Base-by-base conservation (phyloP, 2,113 vertebrate genomes). In the Chaetops frenatus region DNA sequence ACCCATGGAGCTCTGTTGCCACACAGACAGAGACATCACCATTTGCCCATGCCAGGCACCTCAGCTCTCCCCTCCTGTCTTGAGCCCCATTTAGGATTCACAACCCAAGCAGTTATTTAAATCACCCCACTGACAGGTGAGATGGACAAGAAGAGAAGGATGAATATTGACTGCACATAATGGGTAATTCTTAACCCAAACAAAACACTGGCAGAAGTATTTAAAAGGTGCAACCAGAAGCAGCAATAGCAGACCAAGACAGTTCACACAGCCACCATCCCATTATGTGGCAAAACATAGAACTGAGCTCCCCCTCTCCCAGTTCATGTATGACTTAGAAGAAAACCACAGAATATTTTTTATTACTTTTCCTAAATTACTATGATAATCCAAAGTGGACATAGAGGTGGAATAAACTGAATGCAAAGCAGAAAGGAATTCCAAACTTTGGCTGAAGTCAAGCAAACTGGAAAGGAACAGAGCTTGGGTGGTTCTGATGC, bases 91-190 rank as follows among this genome's bases (percentile, higher is more conserved):
- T 40, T 85, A 57, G 73, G 48, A 93, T 74, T 94, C 70, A 67
- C 57, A 90, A 28, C 44, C 31, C 74, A 47, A 47, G 35, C 56
- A 70, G 51, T 15, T 71, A 29, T 66, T 91, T 62, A 71, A 79
- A 86, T 70, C 54, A 64, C 54, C 64, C 64, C 44, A 12, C 40
- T 61, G 94, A 91, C 73, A 80, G 65, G 53, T 29, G 62, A 66
- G 28, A 45, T 22, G 50, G 48, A 86, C 53, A 79, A 33, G 70
- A 65, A 60, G 57, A 73, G 53, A 69, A 73, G 67, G 57, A 70
- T 36, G 69, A 84, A 79, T 81, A 92, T 58, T 56, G 77, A 85
- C 77, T 53, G 50, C 87, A 62, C 21, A 38, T 78, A 91, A 91
- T 11, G 40, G 87, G 29, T 27, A 36, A 50, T 48, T 36, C 58